phyloP scores from a whole-genome alignment of 2,113 vertebrate genomes.

The Sigmodon hispidus region DNA sequence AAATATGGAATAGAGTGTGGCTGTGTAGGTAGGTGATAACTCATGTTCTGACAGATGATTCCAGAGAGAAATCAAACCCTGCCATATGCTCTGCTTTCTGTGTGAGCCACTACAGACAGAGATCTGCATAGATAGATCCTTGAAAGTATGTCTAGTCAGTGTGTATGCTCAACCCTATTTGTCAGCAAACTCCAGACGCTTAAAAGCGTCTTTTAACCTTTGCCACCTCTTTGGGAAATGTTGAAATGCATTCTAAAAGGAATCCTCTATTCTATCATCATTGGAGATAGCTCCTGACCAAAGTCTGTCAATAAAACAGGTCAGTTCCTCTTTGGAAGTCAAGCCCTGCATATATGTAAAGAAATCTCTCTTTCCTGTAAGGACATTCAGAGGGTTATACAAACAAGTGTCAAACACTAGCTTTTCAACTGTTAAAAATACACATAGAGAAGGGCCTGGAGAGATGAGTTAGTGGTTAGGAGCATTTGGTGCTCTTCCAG shows the following conservation, averaged over 20 bases:
- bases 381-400: neutral
- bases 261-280: conserved; percentile 6
- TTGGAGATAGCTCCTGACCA: neutral
- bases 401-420: conserved; percentile 18
- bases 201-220: conserved; percentile 83
- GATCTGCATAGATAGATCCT: neutral
- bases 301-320: neutral
- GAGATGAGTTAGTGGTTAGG: neutral
- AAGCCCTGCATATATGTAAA: neutral
- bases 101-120: conserved; percentile 71
- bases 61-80: conserved; percentile 64
- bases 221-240: conserved; percentile 28
- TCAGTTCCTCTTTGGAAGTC: neutral
- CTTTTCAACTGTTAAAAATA: conserved; percentile 26
- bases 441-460: neutral
- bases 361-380: conserved; percentile 19
- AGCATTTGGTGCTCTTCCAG: neutral
- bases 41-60: conserved; percentile 79
- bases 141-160: conserved; percentile 60
- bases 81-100: conserved; percentile 80
- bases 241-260: conserved; percentile 23
- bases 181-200: conserved; percentile 75
- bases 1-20: conserved; percentile 63
- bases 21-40: conserved; percentile 74
- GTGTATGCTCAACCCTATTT: conserved; percentile 66